Base-by-base conservation (phyloP, 2,888 invertebrate genomes). In the Aproaerema taeniolella region DNA sequence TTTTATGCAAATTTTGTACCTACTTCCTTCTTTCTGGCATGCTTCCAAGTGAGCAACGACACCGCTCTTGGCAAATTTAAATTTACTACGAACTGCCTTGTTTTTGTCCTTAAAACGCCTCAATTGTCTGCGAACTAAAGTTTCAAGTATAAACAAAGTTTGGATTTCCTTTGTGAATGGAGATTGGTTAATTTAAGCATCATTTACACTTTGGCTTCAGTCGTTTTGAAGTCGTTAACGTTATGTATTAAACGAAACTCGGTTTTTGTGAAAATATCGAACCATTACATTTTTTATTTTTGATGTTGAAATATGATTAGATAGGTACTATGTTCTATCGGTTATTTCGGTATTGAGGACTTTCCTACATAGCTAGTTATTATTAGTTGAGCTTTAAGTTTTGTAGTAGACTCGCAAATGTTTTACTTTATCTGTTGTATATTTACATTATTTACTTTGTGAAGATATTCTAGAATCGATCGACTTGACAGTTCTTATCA, bases 201-300 rank as follows among this genome's bases (percentile, higher is more conserved):
- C 31, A 31, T 31, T 31, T 15, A 13, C 31, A 31, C 16, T 31
- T 31, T 31, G 31, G 8, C 16, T 31, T 31, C 13, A 31, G 31
- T 31, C 11, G 16, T 31, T 29, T 11, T 12, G 10, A 29, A 29
- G 29, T 29, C 29, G 29, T 29, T 14, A 30, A n/a, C 30, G 7
- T 30, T 8, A n/a, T n/a, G n/a, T n/a, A n/a, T n/a, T n/a, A n/a
- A n/a, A n/a, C n/a, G n/a, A n/a, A n/a, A n/a, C n/a, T n/a, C n/a
- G n/a, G n/a, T n/a, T n/a, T n/a, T n/a, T n/a, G n/a, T n/a, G n/a
- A n/a, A n/a, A n/a, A n/a, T n/a, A n/a, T n/a, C n/a, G n/a, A n/a
- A n/a, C n/a, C n/a, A n/a, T n/a, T n/a, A n/a, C n/a, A n/a, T n/a
- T n/a, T n/a, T n/a, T n/a, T n/a, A n/a, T n/a, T n/a, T n/a, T n/a